Conservation (phyloP, 2,113 vertebrate species). For the Poeciliopsis retropinna region DNA sequence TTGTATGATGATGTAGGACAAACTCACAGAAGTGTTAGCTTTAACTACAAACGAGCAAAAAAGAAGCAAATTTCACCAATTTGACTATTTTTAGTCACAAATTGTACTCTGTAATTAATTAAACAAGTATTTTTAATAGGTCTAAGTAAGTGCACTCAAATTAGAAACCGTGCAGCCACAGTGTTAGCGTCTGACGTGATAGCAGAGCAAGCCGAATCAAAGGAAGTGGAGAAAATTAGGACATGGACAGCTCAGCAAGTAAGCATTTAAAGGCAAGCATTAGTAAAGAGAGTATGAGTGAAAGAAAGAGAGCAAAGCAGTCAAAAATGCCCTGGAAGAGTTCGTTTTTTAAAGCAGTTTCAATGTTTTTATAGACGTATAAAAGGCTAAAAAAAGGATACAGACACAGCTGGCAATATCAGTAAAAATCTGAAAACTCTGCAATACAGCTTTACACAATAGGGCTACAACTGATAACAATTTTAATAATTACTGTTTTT, state of each 20-base stretch:
- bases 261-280: constrained; percentile 37
- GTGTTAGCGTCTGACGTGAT: constrained; percentile 34
- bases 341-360: background rate
- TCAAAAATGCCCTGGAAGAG: background rate
- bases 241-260: constrained; percentile 26
- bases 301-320: background rate
- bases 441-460: no score
- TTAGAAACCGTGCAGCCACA: constrained; percentile 51
- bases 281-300: constrained; percentile 25
- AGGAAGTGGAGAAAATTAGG: constrained; percentile 3
- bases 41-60: background rate
- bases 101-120: background rate
- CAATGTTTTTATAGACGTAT: background rate
- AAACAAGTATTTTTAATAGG: constrained; percentile 4
- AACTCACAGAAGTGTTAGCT: background rate
- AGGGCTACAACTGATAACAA: background rate
- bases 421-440: no score
- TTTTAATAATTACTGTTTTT: background rate
- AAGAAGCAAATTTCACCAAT: background rate
- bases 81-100: background rate
- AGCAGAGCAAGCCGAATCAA: constrained; percentile 35
- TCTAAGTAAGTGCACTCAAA: constrained; percentile 45
- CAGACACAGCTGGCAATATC: no score
- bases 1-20: background rate
- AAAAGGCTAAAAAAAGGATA: no score